Percentiles rank a stretch among this genome's conserved stretches.
Evolutionary conservation across 2,888 invertebrate species (phyloP).

Genomic region (Apocheima hispidaria): DNA sequence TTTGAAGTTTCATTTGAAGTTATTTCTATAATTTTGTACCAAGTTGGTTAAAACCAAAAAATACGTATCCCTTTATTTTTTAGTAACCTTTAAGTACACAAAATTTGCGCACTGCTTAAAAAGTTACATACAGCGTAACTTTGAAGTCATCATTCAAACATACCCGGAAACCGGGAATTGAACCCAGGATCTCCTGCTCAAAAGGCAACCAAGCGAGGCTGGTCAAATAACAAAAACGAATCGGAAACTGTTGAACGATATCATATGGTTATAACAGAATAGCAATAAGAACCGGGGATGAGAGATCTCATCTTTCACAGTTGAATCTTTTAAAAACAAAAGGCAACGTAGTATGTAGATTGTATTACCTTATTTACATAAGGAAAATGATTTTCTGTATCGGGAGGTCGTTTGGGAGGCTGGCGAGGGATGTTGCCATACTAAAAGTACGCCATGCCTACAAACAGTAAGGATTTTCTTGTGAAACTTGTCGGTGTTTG

Average conservation of each 20-base stretch:
- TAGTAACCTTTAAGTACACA: too few relatives aligned
- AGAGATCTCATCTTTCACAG: slow-evolving; percentile 38
- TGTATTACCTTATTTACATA: slow-evolving; percentile 66
- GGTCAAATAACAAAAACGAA: background rate
- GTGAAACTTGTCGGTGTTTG: background rate
- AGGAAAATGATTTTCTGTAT: slow-evolving; percentile 67
- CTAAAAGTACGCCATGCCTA: slow-evolving; percentile 33
- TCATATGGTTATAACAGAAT: slow-evolving; percentile 17
- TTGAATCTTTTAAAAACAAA: slow-evolving; percentile 58
- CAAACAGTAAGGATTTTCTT: slow-evolving; percentile 26
- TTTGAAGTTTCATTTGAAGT: too few relatives aligned
- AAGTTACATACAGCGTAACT: too few relatives aligned
- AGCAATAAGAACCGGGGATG: slow-evolving; percentile 36
- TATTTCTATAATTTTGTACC: too few relatives aligned
- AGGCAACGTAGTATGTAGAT: slow-evolving; percentile 58
- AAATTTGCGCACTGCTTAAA: too few relatives aligned
- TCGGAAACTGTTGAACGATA: slow-evolving; percentile 26
- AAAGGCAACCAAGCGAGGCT: too few relatives aligned
- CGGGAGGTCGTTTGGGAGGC: slow-evolving; percentile 39
- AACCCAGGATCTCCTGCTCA: background rate
- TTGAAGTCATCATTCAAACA: too few relatives aligned
- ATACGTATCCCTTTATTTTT: too few relatives aligned
- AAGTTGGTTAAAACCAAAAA: too few relatives aligned
- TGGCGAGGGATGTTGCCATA: slow-evolving; percentile 37
- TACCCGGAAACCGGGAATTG: too few relatives aligned